Conservation (phyloP, 2,113 vertebrate genomes). For the Muntiacus muntjak region DNA sequence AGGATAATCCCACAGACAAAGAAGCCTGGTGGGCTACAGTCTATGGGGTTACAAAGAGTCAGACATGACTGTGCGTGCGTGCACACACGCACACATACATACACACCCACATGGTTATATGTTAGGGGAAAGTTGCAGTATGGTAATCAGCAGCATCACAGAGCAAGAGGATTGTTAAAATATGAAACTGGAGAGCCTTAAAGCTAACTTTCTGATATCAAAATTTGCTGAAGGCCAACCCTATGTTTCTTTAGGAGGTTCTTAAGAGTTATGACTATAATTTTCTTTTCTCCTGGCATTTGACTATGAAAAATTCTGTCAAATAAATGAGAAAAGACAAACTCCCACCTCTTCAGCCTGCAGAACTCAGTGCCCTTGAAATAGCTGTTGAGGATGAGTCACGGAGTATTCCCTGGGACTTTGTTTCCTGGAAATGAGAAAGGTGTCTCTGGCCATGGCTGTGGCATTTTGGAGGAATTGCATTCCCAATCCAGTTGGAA, state of each 20-base stretch:
- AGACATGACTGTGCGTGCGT: fast-evolving
- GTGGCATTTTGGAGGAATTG: constrained; percentile 28
- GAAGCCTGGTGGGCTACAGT: neutral
- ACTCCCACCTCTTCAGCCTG: neutral
- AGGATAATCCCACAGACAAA: neutral
- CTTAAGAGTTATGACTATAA: neutral
- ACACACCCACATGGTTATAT: neutral
- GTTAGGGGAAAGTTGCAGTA: neutral
- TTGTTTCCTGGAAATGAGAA: constrained; percentile 10
- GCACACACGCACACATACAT: neutral
- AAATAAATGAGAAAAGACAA: constrained; percentile 17
- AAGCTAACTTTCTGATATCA: neutral
- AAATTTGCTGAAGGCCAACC: neutral
- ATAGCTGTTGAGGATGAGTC: neutral
- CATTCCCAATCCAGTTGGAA: neutral
- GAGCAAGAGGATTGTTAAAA: neutral
- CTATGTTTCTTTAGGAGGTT: neutral
- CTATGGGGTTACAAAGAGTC: neutral
- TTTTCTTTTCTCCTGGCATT: neutral
- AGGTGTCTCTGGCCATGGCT: neutral
- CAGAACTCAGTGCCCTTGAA: neutral
- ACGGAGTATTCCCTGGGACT: neutral
- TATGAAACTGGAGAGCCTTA: neutral
- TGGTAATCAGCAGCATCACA: neutral
- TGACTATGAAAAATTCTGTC: neutral